phyloP scores from a whole-genome alignment of 2,113 vertebrate genomes.

The Noctilio leporinus region DNA sequence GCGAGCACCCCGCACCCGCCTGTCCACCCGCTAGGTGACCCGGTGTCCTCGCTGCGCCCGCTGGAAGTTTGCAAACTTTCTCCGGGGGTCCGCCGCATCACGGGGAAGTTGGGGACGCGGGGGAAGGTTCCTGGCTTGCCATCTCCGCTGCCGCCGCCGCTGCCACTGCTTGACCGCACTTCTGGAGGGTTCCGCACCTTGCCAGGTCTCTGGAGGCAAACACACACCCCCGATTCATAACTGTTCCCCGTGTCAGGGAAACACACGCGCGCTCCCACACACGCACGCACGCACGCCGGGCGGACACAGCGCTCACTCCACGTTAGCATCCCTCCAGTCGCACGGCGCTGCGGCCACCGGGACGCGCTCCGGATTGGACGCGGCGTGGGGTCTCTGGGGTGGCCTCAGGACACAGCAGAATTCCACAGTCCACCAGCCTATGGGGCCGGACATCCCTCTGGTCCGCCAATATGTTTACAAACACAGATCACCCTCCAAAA shows the following conservation, averaged over 20 bases:
- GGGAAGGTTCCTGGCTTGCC: slow-evolving; percentile 42
- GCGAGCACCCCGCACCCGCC: neutral
- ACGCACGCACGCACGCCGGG: slow-evolving; percentile 62
- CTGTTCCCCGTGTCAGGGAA: slow-evolving; percentile 58
- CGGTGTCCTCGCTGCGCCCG: slow-evolving; percentile 48
- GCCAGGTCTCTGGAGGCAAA: slow-evolving; percentile 70
- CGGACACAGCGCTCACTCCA: slow-evolving; percentile 49
- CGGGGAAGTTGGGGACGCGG: slow-evolving; percentile 52
- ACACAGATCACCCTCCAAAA: slow-evolving; percentile 56
- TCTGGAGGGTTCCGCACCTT: slow-evolving; percentile 64
- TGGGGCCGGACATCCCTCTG: slow-evolving; percentile 43
- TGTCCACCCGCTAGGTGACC: slow-evolving; percentile 38
- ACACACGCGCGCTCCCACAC: slow-evolving; percentile 64
- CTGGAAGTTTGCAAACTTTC: slow-evolving; percentile 74
- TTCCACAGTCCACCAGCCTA: slow-evolving; percentile 44
- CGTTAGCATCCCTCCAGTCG: slow-evolving; percentile 59
- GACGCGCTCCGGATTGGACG: slow-evolving; percentile 54
- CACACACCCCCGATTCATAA: slow-evolving; percentile 72
- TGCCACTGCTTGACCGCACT: slow-evolving; percentile 59
- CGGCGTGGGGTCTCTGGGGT: slow-evolving; percentile 38
- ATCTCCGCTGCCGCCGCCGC: slow-evolving; percentile 42
- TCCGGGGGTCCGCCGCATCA: slow-evolving; percentile 60
- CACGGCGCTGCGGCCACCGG: slow-evolving; percentile 51
- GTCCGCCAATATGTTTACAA: slow-evolving; percentile 63
- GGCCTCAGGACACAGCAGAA: slow-evolving; percentile 39